Conservation (phyloP, 2,797 vertebrate species). For the Crenuchus spilurus region DNA sequence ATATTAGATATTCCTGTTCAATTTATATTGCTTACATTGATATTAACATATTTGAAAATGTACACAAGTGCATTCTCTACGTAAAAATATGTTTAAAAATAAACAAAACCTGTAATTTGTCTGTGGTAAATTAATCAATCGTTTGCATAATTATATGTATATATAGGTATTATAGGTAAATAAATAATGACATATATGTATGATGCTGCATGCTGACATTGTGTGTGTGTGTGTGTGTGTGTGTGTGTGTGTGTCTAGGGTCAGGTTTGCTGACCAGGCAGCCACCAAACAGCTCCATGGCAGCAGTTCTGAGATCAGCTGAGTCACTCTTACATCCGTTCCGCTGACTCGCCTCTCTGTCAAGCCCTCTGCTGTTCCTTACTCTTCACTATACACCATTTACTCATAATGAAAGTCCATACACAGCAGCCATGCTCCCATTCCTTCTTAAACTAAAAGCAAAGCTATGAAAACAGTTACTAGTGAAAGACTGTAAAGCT, state of each 20-base stretch:
- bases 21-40: too few species aligned
- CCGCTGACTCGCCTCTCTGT: slow-evolving; percentile 22
- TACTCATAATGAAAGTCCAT: slow-evolving; percentile 14
- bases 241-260: neutral
- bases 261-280: slow-evolving; percentile 3
- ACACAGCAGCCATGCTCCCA: neutral
- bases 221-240: neutral
- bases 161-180: too few species aligned
- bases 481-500: neutral
- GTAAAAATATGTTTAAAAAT: too few species aligned
- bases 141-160: neutral
- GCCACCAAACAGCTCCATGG: neutral
- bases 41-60: too few species aligned
- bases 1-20: too few species aligned
- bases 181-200: neutral
- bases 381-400: slow-evolving; percentile 11
- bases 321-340: slow-evolving; percentile 22
- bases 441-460: neutral
- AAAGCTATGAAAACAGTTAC: too few species aligned
- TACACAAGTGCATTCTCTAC: too few species aligned
- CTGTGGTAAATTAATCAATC: too few species aligned
- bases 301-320: slow-evolving; percentile 25
- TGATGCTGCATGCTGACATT: neutral
- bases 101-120: too few species aligned
- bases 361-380: slow-evolving; percentile 21